These are phyloP conservation scores for Ceratosolen fusciceps DNA, from an alignment of 1,140 invertebrate genomes.

Conservation along the genomic window DNA sequence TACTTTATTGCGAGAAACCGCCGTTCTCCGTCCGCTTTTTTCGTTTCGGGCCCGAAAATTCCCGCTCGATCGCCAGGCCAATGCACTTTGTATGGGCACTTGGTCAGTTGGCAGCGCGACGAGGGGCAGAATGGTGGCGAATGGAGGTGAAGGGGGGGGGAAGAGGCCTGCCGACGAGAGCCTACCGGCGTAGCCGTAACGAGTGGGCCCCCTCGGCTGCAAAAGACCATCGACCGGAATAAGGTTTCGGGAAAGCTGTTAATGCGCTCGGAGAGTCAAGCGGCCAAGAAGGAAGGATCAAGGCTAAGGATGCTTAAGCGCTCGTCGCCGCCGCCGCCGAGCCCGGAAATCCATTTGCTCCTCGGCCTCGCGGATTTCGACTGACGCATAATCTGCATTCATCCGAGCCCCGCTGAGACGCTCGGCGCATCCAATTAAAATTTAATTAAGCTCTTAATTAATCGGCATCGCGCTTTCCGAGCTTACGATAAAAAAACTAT, in stretches of 20 bases:
- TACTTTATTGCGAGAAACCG: neutral
- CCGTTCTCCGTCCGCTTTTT: neutral
- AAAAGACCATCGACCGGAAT: neutral
- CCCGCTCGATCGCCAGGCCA: neutral
- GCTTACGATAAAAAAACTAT: neutral
- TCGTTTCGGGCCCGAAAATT: neutral
- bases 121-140: no score
- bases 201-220: neutral
- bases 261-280: neutral
- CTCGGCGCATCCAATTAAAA: constrained; percentile 5
- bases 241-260: neutral
- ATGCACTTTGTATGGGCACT: neutral
- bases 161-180: no score
- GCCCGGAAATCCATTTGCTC: constrained; percentile 10
- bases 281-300: neutral
- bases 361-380: neutral
- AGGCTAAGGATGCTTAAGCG: neutral
- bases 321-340: neutral
- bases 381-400: neutral
- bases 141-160: no score
- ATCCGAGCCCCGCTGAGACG: neutral
- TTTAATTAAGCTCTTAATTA: constrained; percentile 18
- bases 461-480: neutral
- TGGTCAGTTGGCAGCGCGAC: no score
- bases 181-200: neutral